phyloP scores from a whole-genome alignment of 2,797 vertebrate species.

The Nasua narica region DNA sequence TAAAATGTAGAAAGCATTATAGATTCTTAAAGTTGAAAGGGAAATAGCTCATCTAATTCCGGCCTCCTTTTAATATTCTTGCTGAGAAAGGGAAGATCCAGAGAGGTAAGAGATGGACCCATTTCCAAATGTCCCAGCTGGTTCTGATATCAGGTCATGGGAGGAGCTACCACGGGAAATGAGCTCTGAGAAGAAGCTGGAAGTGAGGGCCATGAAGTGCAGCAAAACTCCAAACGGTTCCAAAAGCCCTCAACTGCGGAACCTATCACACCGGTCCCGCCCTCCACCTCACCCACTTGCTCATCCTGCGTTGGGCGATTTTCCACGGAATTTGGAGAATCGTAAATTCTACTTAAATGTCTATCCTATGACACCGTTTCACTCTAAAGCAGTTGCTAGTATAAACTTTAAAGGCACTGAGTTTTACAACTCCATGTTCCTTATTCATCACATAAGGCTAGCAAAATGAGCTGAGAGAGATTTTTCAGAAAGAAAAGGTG shows the following conservation, averaged over 20 bases:
- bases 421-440: neutral
- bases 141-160: neutral
- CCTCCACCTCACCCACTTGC: neutral
- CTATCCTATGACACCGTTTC: neutral
- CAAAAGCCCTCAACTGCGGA: too few species aligned
- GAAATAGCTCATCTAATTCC: neutral
- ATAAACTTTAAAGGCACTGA: neutral
- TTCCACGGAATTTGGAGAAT: neutral
- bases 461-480: neutral
- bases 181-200: neutral
- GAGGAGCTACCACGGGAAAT: neutral
- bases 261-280: fast-evolving
- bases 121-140: neutral
- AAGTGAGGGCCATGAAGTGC: neutral
- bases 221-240: neutral
- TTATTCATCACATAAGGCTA: neutral
- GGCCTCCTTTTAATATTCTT: neutral
- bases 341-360: neutral
- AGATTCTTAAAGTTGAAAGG: neutral
- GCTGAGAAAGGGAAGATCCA: neutral
- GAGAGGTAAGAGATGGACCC: neutral
- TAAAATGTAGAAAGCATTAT: neutral
- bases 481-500: neutral
- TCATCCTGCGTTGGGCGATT: neutral
- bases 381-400: neutral